These are phyloP conservation scores for Agrypnia vestita DNA, from an alignment of 1,140 invertebrate species.

Conservation along the genomic window DNA sequence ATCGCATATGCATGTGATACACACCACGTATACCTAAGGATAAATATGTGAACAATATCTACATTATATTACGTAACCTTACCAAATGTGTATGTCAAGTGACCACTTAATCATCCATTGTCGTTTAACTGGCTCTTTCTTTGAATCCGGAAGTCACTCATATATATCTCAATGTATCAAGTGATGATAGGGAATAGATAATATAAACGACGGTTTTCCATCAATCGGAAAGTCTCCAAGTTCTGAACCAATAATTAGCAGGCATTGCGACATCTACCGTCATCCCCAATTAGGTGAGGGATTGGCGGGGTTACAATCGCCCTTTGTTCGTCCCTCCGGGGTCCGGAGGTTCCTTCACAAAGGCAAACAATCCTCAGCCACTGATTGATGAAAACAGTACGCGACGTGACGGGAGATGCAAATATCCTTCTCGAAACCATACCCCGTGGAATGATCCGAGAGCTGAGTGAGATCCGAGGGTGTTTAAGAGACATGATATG, in stretches of 20 bases:
- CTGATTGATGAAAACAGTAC: slow-evolving; percentile 42
- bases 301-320: neutral
- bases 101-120: neutral
- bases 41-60: too few species aligned
- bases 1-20: too few species aligned
- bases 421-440: slow-evolving; percentile 8
- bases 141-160: neutral
- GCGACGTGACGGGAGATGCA: slow-evolving; percentile 41
- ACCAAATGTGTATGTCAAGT: neutral
- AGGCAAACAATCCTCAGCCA: slow-evolving; percentile 41
- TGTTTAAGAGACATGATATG: too few species aligned
- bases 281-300: slow-evolving; percentile 28
- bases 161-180: neutral
- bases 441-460: slow-evolving; percentile 13
- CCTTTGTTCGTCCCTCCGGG: slow-evolving; percentile 16
- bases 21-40: too few species aligned
- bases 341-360: slow-evolving; percentile 36
- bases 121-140: neutral
- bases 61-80: too few species aligned
- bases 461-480: neutral
- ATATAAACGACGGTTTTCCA: neutral
- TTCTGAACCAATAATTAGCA: slow-evolving; percentile 16
- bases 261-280: slow-evolving; percentile 28
- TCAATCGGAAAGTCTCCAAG: neutral
- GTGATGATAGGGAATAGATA: neutral